Conservation (phyloP, 2,113 vertebrate genomes). For the Nothobranchius furzeri region DNA sequence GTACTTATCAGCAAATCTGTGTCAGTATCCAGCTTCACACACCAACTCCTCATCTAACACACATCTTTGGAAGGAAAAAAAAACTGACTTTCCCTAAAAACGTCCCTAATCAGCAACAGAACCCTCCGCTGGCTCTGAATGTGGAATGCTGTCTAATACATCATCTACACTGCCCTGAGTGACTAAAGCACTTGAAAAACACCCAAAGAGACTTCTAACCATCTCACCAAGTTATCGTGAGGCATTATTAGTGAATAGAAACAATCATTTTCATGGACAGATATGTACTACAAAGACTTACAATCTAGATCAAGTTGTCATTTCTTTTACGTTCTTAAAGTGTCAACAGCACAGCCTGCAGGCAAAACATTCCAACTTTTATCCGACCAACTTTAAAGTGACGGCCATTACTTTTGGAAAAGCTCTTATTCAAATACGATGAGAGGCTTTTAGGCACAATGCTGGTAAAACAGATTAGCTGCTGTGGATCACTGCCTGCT, state of each 20-base stretch:
- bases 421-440: not conserved
- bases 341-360: conserved; percentile 21
- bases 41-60: conserved; percentile 20
- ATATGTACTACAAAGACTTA: not conserved
- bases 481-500: not conserved
- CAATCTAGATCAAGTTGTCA: too few species aligned
- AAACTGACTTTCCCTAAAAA: not conserved
- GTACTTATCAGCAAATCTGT: conserved; percentile 31
- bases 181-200: conserved; percentile 73
- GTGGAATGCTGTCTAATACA: conserved; percentile 62
- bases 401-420: not conserved
- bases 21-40: conserved; percentile 22
- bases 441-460: conserved; percentile 46
- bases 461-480: conserved; percentile 34
- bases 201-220: conserved; percentile 24
- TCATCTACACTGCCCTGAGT: conserved; percentile 68
- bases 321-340: conserved; percentile 26
- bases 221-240: conserved; percentile 33
- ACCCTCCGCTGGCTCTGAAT: conserved; percentile 18
- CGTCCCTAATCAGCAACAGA: conserved; percentile 27
- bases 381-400: conserved; percentile 8
- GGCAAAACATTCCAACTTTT: conserved; percentile 12
- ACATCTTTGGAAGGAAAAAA: conserved; percentile 41
- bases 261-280: conserved; percentile 29
- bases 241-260: conserved; percentile 52